Percentiles rank a stretch among this genome's conserved stretches.
Evolutionary conservation across 2,113 vertebrate genomes (phyloP).

Genomic region (Misgurnus mizolepis): DNA sequence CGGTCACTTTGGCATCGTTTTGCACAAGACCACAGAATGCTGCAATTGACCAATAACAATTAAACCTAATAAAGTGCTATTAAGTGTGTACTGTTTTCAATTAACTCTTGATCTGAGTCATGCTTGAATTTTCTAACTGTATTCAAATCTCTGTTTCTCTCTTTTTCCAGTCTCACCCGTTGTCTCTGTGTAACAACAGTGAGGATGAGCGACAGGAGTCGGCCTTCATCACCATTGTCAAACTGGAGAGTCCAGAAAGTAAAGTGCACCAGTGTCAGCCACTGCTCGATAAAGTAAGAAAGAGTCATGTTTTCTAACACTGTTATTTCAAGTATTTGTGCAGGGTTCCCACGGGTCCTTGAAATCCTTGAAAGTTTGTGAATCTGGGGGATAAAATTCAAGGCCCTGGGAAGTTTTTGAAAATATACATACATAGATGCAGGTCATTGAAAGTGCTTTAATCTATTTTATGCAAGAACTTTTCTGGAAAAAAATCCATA

Average conservation of each 20-base stretch:
- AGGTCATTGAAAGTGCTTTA: too few species aligned
- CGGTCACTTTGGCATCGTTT: too few species aligned
- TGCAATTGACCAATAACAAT: not conserved
- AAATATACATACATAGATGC: too few species aligned
- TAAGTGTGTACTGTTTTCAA: not conserved
- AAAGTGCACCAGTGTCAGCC: constrained; percentile 87
- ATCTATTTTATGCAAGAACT: too few species aligned
- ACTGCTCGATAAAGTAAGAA: constrained; percentile 88
- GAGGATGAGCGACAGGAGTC: constrained; percentile 92
- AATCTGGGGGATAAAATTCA: too few species aligned
- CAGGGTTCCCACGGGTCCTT: too few species aligned
- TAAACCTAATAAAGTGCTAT: not conserved
- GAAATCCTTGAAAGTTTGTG: too few species aligned
- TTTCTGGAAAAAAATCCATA: too few species aligned
- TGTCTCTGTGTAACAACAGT: constrained; percentile 96
- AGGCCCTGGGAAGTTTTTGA: too few species aligned
- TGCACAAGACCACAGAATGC: not conserved
- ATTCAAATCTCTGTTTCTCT: constrained; percentile 32
- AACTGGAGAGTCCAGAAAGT: constrained; percentile 86
- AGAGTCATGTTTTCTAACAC: not conserved
- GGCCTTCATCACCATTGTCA: constrained; percentile 94
- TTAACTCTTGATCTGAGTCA: not conserved
- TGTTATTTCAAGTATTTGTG: not conserved
- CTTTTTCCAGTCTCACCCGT: constrained; percentile 86
- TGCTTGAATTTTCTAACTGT: constrained; percentile 13